Base-by-base conservation (phyloP, 2,113 vertebrate genomes). In the Turdus rufiventris region DNA sequence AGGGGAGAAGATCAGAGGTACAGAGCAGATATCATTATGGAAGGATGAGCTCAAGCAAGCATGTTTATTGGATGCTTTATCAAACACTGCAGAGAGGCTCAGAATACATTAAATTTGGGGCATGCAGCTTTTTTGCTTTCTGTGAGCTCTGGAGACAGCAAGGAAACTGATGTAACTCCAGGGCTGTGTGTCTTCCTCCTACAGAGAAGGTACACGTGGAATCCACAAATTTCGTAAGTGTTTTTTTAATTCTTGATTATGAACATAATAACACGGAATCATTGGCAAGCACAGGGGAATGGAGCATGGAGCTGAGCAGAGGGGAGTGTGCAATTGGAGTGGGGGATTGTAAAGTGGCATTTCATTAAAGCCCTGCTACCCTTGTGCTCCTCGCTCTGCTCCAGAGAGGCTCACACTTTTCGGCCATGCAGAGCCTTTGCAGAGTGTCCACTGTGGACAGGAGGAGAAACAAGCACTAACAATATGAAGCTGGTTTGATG, bases 401-500 rank as follows among this genome's bases (percentile, higher is more conserved):
- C 60, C 63, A 60, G 75, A 70, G 70, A 88, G 75, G 79, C 53
- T 89, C 75, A 42, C 31, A 33, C 74, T 82, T 62, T 89, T 85
- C 25, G 66, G 40, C 54, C 63, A 8, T 2, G 38, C 71, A 66
- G 71, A 83, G 72, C 86, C 84, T 73, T 80, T 3, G 4, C 74
- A 54, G 82, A 86, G 53, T 25, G 78, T 23, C 72, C 76, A 16
- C 33, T 26, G 36, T 43, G 87, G 89, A 87, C 92, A 65, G 84
- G 45, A 72, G 36, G 20, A 56, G 19, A 65, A 56, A 40, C 70
- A 29, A 67, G 76, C 65, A 72, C 91, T 96, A 93, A 75, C 97
- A 97, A 1, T 93, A 96, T 0, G 80, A 5, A 86, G 96, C 96
- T 62, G 96, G 97, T 87, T 82, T 97, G 14, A 97, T 97, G 73